Evolutionary conservation across 1,140 invertebrate species (phyloP), one percentile per base, ranked within the genome.

Genomic region (Hesperophylax magnus): DNA sequence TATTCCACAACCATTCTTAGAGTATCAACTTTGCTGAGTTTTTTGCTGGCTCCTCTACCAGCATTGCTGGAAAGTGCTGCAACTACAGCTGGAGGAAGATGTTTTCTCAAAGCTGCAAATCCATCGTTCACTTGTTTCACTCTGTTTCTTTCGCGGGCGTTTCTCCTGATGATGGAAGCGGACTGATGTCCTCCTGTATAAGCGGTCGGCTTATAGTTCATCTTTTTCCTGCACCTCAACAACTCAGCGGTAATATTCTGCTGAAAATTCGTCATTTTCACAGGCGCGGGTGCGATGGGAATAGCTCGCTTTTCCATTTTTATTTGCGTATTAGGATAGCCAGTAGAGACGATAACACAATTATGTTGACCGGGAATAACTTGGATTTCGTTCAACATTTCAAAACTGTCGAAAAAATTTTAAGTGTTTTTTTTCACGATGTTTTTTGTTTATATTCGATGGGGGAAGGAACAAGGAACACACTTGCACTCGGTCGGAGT

Each of bases 81-180:
- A 8, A 93, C 94, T 0, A 96, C 94, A 22, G 92, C 92, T 20
- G 93, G 91, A 0, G 97, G 97, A 80, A 98, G 95, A 86, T 97
- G 96, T 81, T 96, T 94, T 8, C 97, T 91, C 0, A 98, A 90
- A 2, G 95, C 96, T 17, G 95, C 95, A 86, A 98, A 98, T 60
- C 97, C 97, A 85, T 97, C 96, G 91, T 99, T 98, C 84, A 98
- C 96, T 92, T 98, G 96, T 87, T 98, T 98, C 0, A 99, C 98
- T 58, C 98, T 93, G 89, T 98, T 98, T 61, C 97, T 90, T 88
- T 98, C 98, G 0, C 98, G 91, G 15, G 98, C 97, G 89, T 99
- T 98, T 78, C 98, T 92, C 69, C 97, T 91, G 0, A 97, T 95
- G 6, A 98, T 97, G 0, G 96, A 96, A 0, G 95, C 96, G 69